Evolutionary conservation across 2,797 vertebrate genomes (phyloP), one percentile per base, ranked within the genome.

Genomic region (Danio tinwini): DNA sequence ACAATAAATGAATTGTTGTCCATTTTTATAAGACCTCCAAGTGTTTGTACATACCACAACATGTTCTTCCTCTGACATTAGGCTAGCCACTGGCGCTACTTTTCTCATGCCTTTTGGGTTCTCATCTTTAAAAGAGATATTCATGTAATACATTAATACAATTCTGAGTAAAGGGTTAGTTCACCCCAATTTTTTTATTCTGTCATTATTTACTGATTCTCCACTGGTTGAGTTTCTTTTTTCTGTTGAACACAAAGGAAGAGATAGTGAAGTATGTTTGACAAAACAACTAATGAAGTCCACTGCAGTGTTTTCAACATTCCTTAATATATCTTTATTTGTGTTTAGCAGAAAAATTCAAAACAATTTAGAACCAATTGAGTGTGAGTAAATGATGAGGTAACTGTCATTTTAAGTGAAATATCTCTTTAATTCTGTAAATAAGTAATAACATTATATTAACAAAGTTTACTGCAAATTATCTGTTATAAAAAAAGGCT

Each of bases 41-140:
- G 10, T 68, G 1, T 42, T 44, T 21, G 13, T 29, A 81, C 74
- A 44, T 83, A 91, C 90, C 86, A 91, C 17, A 55, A 81, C 11
- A 8, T 87, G 62, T 11, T 87, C 70, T 1, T 45, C 52, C 9
- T 85, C 65, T 3, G 64, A 37, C 12, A 5, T 76, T 40, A 76
- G 29, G 5, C 17, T 77, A 68, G 87, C 45, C 10, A 80, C 77
- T 52, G 88, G 90, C 62, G 82, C 44, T 42, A 90, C 77, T 1
- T 85, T 64, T 73, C 61, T 85, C 17, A 80, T 6, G 17, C 82
- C 82, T 72, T 85, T 85, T 61, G 0, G 64, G 50, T 12, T 55
- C 12, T 81, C 21, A 68, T 59, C 85, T 88, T 65, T 61, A 50
- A 70, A 61, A 70, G 0, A 67, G 8, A 76, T 42, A 62, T 29